These are phyloP conservation scores for Enteromius radiatus DNA, from an alignment of 2,797 vertebrate species.

Conservation along the genomic window DNA sequence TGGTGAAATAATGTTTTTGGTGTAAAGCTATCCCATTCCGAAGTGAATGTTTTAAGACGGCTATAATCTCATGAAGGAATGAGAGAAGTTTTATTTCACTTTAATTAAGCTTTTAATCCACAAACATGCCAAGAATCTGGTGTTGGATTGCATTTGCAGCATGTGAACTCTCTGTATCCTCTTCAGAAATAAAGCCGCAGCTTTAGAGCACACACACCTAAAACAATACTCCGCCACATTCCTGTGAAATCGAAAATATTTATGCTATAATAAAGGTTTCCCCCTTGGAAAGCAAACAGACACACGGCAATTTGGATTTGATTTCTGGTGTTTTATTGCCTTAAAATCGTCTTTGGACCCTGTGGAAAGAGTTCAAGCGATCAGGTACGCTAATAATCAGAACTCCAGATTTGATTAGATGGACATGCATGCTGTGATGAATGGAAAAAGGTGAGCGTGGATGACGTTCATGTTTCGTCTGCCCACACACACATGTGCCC, in stretches of 20 bases:
- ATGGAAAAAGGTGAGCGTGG: conserved; percentile 33
- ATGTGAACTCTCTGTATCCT: conserved; percentile 48
- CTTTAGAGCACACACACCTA: conserved; percentile 11
- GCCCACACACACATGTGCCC: conserved; percentile 59
- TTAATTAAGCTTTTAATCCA: conserved; percentile 66
- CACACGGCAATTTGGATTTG: background rate
- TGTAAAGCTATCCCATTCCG: conserved; percentile 27
- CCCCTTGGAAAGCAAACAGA: background rate
- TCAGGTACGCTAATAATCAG: conserved; percentile 15
- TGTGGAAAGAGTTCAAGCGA: background rate
- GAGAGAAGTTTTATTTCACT: conserved; percentile 57
- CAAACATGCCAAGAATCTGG: conserved; percentile 66
- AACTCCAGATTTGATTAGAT: conserved; percentile 16
- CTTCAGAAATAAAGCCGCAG: conserved; percentile 35
- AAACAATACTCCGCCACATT: conserved; percentile 38
- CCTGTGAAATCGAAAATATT: conserved; percentile 35
- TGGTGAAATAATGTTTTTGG: conserved; percentile 23
- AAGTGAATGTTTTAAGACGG: conserved; percentile 11
- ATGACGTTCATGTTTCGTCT: conserved; percentile 21
- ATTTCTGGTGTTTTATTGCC: conserved; percentile 15
- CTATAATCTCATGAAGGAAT: conserved; percentile 64
- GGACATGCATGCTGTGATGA: background rate
- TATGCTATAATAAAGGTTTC: conserved; percentile 6
- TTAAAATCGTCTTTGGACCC: conserved; percentile 3
- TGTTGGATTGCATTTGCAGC: conserved; percentile 67